These are phyloP conservation scores for Trogon surrucura DNA, from an alignment of 2,113 vertebrate genomes.

Conservation along the genomic window DNA sequence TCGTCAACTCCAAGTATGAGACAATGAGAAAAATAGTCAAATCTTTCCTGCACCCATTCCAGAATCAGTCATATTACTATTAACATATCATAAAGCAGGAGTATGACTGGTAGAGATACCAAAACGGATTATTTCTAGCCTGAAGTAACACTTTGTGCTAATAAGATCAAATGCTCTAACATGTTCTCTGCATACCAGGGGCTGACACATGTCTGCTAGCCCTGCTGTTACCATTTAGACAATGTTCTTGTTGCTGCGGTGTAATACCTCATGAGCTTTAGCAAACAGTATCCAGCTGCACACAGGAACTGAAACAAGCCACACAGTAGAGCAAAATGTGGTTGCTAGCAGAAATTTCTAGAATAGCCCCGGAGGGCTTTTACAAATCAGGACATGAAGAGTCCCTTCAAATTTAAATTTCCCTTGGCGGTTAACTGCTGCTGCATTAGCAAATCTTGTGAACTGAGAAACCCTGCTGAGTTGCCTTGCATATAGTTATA, in stretches of 20 bases:
- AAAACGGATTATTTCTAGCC: constrained; percentile 7
- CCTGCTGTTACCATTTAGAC: neutral
- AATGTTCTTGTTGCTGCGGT: neutral
- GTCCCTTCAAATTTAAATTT: constrained; percentile 60
- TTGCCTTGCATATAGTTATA: neutral
- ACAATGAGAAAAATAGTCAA: neutral
- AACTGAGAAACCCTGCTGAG: constrained; percentile 41
- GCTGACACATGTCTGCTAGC: constrained; percentile 25
- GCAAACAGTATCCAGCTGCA: neutral
- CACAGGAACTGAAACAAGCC: neutral
- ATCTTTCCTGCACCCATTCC: neutral
- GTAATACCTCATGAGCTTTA: neutral
- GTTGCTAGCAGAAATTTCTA: constrained; percentile 43
- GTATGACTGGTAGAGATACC: neutral
- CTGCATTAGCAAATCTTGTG: constrained; percentile 36
- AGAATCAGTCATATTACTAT: neutral
- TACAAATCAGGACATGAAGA: constrained; percentile 50
- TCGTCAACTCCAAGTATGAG: neutral
- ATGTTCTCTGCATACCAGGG: neutral
- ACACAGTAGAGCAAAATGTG: constrained; percentile 2
- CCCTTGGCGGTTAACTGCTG: constrained; percentile 18
- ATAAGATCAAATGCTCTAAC: constrained; percentile 13
- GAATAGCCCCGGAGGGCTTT: constrained; percentile 12
- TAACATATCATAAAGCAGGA: neutral
- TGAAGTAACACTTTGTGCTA: constrained; percentile 16